Conservation (phyloP, 2,797 vertebrate species). For the Pantherophis vulpinus region DNA sequence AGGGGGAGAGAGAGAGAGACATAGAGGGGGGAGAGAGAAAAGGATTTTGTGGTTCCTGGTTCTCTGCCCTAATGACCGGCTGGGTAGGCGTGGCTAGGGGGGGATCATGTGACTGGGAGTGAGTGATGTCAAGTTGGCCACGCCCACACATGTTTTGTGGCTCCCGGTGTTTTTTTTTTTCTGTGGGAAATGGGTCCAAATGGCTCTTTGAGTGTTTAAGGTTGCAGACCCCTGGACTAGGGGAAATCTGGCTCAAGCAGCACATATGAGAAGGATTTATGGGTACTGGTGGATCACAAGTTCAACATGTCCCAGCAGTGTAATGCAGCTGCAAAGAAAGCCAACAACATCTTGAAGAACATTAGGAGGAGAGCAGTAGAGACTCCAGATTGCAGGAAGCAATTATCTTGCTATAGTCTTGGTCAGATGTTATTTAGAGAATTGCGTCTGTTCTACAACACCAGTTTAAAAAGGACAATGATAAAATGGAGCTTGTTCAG, state of each 20-base stretch:
- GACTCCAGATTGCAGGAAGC: background rate
- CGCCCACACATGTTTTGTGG: too few species aligned
- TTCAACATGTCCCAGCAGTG: background rate
- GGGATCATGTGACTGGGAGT: too few species aligned
- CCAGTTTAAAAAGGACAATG: background rate
- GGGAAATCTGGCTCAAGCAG: background rate
- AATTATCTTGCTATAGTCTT: background rate
- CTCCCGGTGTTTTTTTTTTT: too few species aligned
- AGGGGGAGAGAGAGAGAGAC: too few species aligned
- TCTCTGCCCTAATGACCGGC: too few species aligned
- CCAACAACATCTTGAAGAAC: background rate
- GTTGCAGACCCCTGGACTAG: too few species aligned
- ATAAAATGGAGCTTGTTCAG: background rate
- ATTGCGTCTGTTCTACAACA: background rate
- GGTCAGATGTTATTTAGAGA: background rate
- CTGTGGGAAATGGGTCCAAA: too few species aligned
- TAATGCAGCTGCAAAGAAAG: background rate
- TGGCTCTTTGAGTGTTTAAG: too few species aligned
- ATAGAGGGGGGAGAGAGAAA: too few species aligned
- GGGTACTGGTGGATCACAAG: background rate
- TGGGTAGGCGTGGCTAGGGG: too few species aligned
- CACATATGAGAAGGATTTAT: background rate
- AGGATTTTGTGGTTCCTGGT: too few species aligned
- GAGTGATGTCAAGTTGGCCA: too few species aligned
- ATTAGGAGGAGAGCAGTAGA: background rate